Base-by-base conservation (phyloP, 2,113 vertebrate species). In the Fregetta grallaria region DNA sequence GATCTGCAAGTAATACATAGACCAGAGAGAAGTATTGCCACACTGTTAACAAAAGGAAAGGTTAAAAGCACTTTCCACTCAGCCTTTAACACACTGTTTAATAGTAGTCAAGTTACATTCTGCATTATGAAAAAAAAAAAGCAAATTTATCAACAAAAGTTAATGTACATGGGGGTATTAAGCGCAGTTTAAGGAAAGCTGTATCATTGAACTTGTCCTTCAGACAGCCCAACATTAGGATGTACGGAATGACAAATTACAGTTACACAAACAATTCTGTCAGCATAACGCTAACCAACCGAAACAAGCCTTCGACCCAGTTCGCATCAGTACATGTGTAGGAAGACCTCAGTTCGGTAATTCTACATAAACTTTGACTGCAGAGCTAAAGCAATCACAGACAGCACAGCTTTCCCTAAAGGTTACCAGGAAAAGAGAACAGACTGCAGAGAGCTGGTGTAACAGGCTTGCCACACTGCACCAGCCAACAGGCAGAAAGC, bases 281-380 rank as follows among this genome's bases (percentile, higher is more conserved):
- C 58, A 94, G 73, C 17, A 1, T 8, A 40, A 44, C 17, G 55
- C 11, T 4, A 30, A 47, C 36, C 52, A 50, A 47, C 29, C 3
- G 1, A 63, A 62, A 38, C 7, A 6, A 65, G 59, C 61, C 66
- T 65, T n/a, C 4, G 1, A 50, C 36, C 50, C 68, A 22, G n/a
- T 27, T 86, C 7, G 3, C 52, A 50, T 21, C 61, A 6, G 44
- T 10, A 17, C 0, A 0, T 1, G 25, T 13, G 27, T 10, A 15
- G 40, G 45, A 61, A 80, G 45, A 32, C 23, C 44, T 72, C 58
- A 4, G 9, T 10, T 68, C 6, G 0, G 26, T 1, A 13, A 58
- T 9, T 40, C 85, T 63, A n/a, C 32, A 0, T 11, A 17, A 87
- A 53, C 80, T 70, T 42, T 38, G 52, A 15, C 36, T 27, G 52